Percentiles rank a stretch among this genome's conserved stretches.
These are phyloP conservation scores for Malurus alboscapulatus DNA, from an alignment of 2,113 vertebrate genomes.

Conservation along the genomic window DNA sequence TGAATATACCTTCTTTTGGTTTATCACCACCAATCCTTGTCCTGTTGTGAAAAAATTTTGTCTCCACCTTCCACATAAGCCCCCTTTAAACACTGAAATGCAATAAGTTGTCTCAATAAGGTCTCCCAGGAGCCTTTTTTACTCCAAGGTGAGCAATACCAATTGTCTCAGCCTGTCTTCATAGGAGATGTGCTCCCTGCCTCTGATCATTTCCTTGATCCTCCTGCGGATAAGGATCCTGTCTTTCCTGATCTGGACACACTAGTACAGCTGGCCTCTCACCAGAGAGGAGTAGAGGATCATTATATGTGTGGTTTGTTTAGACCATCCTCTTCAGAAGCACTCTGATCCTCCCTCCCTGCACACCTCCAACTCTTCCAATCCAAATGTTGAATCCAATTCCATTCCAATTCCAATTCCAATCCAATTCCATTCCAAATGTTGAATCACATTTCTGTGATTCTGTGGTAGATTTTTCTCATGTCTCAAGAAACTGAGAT, in stretches of 20 bases:
- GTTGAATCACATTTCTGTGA: not conserved
- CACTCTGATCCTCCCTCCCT: not conserved
- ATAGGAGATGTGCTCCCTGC: not conserved
- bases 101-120: not conserved
- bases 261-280: not conserved
- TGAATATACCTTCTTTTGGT: not conserved
- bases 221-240: not conserved
- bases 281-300: too few relatives aligned
- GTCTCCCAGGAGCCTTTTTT: not conserved
- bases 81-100: not conserved
- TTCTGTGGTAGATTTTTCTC: not conserved
- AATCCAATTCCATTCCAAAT: too few relatives aligned
- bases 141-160: not conserved
- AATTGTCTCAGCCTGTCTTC: not conserved
- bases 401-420: too few relatives aligned
- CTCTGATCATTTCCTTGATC: not conserved
- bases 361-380: not conserved
- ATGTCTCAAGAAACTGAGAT: not conserved
- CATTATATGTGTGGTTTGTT: not conserved
- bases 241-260: not conserved
- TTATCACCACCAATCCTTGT: not conserved
- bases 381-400: too few relatives aligned
- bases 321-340: not conserved
- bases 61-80: not conserved
- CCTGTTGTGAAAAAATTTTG: not conserved